A percentile compares a stretch with the other conserved stretches of the same genome.
Conservation (phyloP, 2,797 vertebrate species). For the Sebastes goodei region DNA sequence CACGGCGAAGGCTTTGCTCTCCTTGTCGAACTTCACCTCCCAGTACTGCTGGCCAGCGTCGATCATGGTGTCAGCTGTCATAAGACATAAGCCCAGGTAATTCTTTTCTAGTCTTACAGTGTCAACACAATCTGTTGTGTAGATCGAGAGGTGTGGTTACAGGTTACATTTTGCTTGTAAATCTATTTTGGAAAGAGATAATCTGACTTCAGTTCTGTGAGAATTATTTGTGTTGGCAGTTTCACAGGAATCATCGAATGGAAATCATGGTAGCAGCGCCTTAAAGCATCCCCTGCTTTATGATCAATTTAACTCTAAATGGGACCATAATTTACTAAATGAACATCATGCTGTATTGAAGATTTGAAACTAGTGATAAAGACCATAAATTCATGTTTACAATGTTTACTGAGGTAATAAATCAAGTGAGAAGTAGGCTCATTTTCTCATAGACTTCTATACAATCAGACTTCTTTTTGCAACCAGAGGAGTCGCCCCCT, state of each 20-base stretch:
- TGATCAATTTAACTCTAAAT: too few relatives aligned
- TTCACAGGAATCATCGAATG: not conserved
- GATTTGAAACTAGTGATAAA: accelerated
- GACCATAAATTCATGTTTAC: too few relatives aligned
- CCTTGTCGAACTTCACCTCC: constrained; percentile 93
- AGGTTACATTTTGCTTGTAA: not conserved
- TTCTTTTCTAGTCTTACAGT: not conserved
- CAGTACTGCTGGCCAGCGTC: constrained; percentile 93
- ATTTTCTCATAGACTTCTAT: too few relatives aligned
- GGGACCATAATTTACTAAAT: too few relatives aligned
- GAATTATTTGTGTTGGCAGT: not conserved
- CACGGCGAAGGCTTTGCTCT: constrained; percentile 93
- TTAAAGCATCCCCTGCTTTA: too few relatives aligned
- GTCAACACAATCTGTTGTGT: not conserved
- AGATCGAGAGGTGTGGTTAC: not conserved
- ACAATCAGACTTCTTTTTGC: too few relatives aligned
- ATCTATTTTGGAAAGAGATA: not conserved
- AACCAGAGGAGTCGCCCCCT: too few relatives aligned
- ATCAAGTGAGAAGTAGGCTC: too few relatives aligned
- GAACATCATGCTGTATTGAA: too few relatives aligned
- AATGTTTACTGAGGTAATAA: too few relatives aligned
- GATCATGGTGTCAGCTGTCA: constrained; percentile 90
- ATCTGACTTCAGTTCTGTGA: not conserved
- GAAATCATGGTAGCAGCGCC: not conserved
- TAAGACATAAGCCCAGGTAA: not conserved